Base-by-base conservation (phyloP, 2,113 vertebrate species). In the Connochaetes taurinus region DNA sequence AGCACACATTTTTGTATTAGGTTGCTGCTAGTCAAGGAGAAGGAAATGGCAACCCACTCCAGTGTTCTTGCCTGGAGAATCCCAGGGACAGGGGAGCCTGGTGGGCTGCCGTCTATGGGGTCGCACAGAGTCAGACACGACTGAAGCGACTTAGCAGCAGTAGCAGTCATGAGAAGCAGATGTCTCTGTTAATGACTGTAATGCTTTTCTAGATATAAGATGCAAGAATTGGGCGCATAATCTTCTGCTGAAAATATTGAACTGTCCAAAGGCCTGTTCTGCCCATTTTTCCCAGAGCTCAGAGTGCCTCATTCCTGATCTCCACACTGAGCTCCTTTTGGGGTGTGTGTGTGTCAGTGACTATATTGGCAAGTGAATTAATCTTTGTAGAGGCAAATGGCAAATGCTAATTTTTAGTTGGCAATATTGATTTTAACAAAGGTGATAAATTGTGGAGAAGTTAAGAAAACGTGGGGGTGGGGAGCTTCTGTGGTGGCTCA, bases 101-200 rank as follows among this genome's bases (percentile, higher is more conserved):
- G 58, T 6, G 58, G 58, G 12, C 27, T 60, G 12, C 58, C 2
- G 0, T 31, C 58, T 60, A 31, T 60, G 13, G 29, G 58, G 58
- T 60, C 1, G 0, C 29, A 62, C 29, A 31, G 58, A 60, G 13
- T 62, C 1, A 0, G 58, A 62, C 58, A 31, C 0, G 13, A 31
- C 58, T 60, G 29, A 60, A 60, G 58, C 1, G 29, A 62, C 58
- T 62, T 62, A 62, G 29, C 58, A 62, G 6, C 29, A 62, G 58
- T 0, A 62, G 58, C 58, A 80, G 76, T 80, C 43, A 31, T 10
- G 14, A 80, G 76, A 1, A 47, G 7, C 43, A 31, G 27, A 80
- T 17, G 76, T 80, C 76, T 78, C 76, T 80, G 76, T 31, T 47
- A 47, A 80, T 11, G 43, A 47, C 45, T 47, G 27, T 47, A 80